phyloP scores from a whole-genome alignment of 2,113 vertebrate genomes.

The Progne subis region DNA sequence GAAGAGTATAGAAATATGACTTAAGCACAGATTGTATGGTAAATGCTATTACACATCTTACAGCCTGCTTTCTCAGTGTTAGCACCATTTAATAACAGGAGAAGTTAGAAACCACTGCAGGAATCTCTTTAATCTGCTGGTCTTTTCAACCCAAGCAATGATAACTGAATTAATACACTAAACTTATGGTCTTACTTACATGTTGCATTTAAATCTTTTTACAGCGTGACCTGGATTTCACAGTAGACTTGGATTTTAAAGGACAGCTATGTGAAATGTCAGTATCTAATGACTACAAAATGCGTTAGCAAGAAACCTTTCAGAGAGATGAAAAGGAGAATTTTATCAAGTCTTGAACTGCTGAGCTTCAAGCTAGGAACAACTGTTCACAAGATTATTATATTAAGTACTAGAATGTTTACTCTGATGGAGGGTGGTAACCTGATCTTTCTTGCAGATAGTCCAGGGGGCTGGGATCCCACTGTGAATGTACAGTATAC shows the following conservation, averaged over 20 bases:
- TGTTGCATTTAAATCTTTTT: constrained; percentile 29
- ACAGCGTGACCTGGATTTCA: constrained; percentile 97
- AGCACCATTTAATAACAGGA: not conserved
- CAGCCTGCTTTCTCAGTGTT: not conserved
- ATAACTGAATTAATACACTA: not conserved
- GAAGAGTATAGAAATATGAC: not conserved
- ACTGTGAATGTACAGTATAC: constrained; percentile 61
- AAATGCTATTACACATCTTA: not conserved
- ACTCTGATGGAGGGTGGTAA: constrained; percentile 49
- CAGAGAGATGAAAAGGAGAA: not conserved
- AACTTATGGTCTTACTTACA: not conserved
- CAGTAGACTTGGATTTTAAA: constrained; percentile 97
- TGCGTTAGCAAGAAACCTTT: constrained; percentile 83
- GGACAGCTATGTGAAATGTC: constrained; percentile 96
- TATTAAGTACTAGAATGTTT: constrained; percentile 44
- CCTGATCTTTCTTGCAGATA: constrained; percentile 3
- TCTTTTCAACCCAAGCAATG: not conserved
- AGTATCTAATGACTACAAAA: constrained; percentile 96
- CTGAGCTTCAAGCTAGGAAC: constrained; percentile 61
- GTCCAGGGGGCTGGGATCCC: constrained; percentile 42
- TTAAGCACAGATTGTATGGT: not conserved
- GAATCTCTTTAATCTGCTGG: not conserved
- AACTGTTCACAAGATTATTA: constrained; percentile 58
- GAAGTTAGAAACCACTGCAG: not conserved
- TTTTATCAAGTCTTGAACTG: constrained; percentile 54